phyloP scores from a whole-genome alignment of 2,797 vertebrate genomes.

The Staurois parvus region DNA sequence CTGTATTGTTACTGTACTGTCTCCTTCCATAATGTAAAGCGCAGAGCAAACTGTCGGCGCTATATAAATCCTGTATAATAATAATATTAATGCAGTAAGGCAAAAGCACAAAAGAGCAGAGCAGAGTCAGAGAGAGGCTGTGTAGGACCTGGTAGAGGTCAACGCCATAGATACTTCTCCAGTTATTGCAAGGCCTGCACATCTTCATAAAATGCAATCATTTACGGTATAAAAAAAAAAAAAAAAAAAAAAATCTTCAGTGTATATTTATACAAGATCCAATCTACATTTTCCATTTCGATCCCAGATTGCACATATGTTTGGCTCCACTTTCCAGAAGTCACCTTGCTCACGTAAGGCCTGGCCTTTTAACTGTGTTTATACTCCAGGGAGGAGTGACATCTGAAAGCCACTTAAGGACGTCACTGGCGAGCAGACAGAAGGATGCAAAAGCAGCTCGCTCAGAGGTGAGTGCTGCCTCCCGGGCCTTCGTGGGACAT shows the following conservation, averaged over 20 bases:
- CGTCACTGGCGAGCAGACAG: conserved; percentile 38
- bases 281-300: conserved; percentile 2
- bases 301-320: not conserved
- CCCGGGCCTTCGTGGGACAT: conserved; percentile 36
- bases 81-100: too few relatives aligned
- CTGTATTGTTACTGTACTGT: too few relatives aligned
- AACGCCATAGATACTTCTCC: too few relatives aligned
- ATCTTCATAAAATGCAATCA: too few relatives aligned
- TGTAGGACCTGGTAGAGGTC: too few relatives aligned
- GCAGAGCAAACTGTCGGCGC: too few relatives aligned
- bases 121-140: too few relatives aligned
- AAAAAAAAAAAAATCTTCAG: not conserved
- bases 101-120: too few relatives aligned
- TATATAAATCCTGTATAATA: too few relatives aligned
- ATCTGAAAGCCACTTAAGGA: conserved; percentile 34
- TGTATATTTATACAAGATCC: not conserved
- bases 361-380: conserved; percentile 51
- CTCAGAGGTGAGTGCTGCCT: not conserved
- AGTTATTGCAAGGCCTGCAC: too few relatives aligned
- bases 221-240: too few relatives aligned
- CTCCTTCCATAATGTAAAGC: too few relatives aligned
- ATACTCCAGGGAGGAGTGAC: conserved; percentile 42
- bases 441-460: not conserved
- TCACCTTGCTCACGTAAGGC: conserved; percentile 42
- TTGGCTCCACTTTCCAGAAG: conserved; percentile 21